Evolutionary conservation across 2,797 vertebrate species (phyloP).

Genomic region (Megaceryle alcyon): DNA sequence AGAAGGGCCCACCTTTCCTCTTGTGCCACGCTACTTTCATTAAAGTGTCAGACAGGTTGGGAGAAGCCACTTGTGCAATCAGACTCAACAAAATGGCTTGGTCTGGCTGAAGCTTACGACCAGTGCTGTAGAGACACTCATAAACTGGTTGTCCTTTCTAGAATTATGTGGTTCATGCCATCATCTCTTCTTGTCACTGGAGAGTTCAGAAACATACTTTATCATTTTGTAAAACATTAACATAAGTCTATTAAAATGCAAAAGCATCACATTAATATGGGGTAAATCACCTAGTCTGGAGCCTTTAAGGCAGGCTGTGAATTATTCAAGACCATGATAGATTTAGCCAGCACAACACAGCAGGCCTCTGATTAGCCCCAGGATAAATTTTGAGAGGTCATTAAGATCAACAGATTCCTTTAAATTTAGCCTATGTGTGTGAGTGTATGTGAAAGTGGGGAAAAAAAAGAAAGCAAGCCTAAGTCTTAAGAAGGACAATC

Average conservation of each 20-base stretch:
- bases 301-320: constrained; percentile 56
- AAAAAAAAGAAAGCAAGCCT: background rate
- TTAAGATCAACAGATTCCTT: constrained; percentile 46
- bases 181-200: background rate
- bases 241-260: constrained; percentile 65
- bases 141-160: constrained; percentile 44
- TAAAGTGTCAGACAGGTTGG: background rate
- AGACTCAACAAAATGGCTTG: background rate
- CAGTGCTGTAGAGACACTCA: background rate
- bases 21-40: background rate
- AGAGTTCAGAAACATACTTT: constrained; percentile 36
- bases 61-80: background rate
- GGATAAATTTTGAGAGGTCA: constrained; percentile 58
- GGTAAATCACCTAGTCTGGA: constrained; percentile 63
- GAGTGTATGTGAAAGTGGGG: background rate
- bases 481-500: background rate
- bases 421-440: background rate
- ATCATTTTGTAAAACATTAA: constrained; percentile 60
- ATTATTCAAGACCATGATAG: constrained; percentile 64
- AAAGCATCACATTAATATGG: constrained; percentile 55
- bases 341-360: constrained; percentile 35
- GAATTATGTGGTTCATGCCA: constrained; percentile 18
- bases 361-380: constrained; percentile 59
- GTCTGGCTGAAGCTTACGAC: background rate
- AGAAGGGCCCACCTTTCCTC: background rate